Evolutionary conservation across 2,888 invertebrate species (phyloP).

Genomic region (Rhamnusium bicolor): DNA sequence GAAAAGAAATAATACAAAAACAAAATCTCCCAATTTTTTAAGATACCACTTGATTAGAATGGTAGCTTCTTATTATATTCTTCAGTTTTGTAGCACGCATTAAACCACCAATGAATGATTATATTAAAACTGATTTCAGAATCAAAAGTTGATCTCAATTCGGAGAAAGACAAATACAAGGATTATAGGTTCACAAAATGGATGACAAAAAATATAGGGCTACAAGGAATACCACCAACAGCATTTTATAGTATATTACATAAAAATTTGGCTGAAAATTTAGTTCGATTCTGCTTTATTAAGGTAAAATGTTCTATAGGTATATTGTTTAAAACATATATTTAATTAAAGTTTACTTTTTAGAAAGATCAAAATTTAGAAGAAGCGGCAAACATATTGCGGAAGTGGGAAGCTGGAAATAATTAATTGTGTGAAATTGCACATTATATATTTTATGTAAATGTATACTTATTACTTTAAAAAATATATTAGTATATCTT

Average conservation of each 20-base stretch:
- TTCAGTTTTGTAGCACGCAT: too few relatives aligned
- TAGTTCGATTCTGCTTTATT: conserved; percentile 94
- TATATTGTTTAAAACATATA: neutral
- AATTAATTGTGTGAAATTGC: conserved; percentile 33
- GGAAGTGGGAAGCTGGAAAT: conserved; percentile 73
- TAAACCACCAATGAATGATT: too few relatives aligned
- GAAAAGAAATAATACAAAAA: too few relatives aligned
- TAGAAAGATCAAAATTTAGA: conserved; percentile 84
- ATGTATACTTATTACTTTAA: too few relatives aligned
- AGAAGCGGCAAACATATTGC: conserved; percentile 78
- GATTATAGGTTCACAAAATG: conserved; percentile 97
- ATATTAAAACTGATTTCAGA: too few relatives aligned
- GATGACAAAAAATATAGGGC: conserved; percentile 93
- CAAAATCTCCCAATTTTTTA: too few relatives aligned
- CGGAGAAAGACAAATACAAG: conserved; percentile 81
- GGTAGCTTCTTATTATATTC: too few relatives aligned
- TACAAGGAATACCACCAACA: conserved; percentile 94
- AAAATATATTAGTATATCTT: too few relatives aligned
- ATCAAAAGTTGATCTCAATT: conserved; percentile 78
- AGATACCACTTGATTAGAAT: too few relatives aligned
- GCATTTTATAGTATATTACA: conserved; percentile 91
- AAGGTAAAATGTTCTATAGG: conserved; percentile 81
- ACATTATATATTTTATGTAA: too few relatives aligned
- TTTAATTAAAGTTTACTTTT: conserved; percentile 63
- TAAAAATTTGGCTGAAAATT: conserved; percentile 87